These are phyloP conservation scores for Lypha dubia DNA, from an alignment of 2,888 invertebrate species.

Conservation along the genomic window DNA sequence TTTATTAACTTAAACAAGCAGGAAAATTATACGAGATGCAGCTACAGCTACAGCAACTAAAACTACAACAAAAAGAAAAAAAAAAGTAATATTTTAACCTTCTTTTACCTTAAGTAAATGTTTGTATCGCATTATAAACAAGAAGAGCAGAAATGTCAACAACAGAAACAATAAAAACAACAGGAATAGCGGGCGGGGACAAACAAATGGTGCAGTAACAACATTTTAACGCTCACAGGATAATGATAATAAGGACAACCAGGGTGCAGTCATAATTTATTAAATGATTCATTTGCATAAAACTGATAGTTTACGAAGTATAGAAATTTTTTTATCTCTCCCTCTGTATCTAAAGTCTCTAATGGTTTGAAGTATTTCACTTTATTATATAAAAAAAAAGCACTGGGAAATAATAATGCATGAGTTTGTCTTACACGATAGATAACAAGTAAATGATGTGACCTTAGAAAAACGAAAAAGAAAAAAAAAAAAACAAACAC, in stretches of 20 bases:
- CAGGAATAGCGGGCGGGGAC: not conserved
- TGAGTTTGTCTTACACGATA: slow-evolving; percentile 3
- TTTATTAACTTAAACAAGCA: slow-evolving; percentile 2
- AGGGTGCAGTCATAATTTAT: slow-evolving; percentile 71
- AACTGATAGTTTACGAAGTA: slow-evolving; percentile 53
- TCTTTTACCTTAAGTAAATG: slow-evolving; percentile 52
- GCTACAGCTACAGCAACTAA: slow-evolving; percentile 6
- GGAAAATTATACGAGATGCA: not conserved
- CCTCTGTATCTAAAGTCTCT: slow-evolving; percentile 17
- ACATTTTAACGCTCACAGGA: not conserved
- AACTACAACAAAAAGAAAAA: slow-evolving; percentile 34
- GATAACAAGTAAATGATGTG: no score
- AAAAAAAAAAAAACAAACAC: no score
- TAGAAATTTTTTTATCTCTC: not conserved
- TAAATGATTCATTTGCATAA: slow-evolving; percentile 70
- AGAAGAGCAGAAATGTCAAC: slow-evolving; percentile 32
- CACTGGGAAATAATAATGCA: not conserved
- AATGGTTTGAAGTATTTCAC: slow-evolving; percentile 15
- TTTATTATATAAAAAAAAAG: slow-evolving; percentile 9
- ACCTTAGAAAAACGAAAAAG: not conserved
- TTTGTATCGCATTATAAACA: slow-evolving; percentile 43
- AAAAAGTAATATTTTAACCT: slow-evolving; percentile 39
- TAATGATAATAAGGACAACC: slow-evolving; percentile 47
- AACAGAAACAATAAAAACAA: not conserved
- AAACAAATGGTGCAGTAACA: not conserved